Evolutionary conservation across 2,113 vertebrate genomes (phyloP), one percentile per base, ranked within the genome.

Genomic region (Trogon surrucura): DNA sequence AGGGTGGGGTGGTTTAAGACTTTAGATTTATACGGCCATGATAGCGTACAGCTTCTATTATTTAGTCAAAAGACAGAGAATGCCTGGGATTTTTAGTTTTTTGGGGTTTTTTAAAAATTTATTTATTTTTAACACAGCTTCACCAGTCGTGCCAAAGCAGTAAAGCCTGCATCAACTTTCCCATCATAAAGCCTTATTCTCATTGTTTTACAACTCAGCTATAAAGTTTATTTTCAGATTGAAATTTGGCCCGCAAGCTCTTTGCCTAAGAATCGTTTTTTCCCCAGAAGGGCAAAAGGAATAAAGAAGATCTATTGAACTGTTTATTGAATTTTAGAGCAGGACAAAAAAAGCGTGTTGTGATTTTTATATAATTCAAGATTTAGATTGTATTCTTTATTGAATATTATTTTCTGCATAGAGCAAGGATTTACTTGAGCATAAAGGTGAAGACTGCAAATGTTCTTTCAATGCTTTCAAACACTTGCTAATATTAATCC

Each of bases 1-100:
- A 74, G 95, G 97, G 96, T 65, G 91, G 94, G 95, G 96, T 94
- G 80, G 90, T 97, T 97, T 96, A 96, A 96, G 78, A 74, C 30
- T 79, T 91, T 56, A 96, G 85, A 95, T 95, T 85, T 89, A 92
- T 83, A 91, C 56, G 38, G 19, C 38, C 48, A 29, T 62, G 58
- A 84, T 66, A 90, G 29, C 50, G 19, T 61, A 48, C 45, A 88
- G 80, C 75, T 96, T 94, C 81, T 79, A 32, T 71, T 80, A 72
- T 75, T 45, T 73, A 85, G 78, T 60, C 95, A 80, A 70, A 79
- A 56, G 36, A 50, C 7, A 10, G 11, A 96, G 67, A 47, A 54
- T 84, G 75, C 34, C 44, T 54, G 21, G 7, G 27, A 2, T 38
- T 36, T 60, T 8, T 29, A 21, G 7, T 4, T 27, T 47, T 57